Base-by-base conservation (phyloP, 2,888 invertebrate species). In the Plagiodera versicolora region DNA sequence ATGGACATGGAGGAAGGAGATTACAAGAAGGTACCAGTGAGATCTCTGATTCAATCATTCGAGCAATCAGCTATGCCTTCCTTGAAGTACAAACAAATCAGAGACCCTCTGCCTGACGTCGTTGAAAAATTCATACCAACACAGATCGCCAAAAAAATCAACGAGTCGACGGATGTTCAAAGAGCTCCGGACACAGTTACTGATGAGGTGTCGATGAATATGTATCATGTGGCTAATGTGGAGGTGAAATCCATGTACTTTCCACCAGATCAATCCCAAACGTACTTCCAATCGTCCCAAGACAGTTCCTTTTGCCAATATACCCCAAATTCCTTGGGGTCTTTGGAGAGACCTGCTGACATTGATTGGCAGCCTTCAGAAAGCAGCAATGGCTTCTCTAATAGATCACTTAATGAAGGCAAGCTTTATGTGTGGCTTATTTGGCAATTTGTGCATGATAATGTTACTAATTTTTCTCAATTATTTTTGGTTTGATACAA, bases 61-160 rank as follows among this genome's bases (percentile, higher is more conserved):
- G 87, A 88, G 70, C 83, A 86, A 70, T 85, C 84, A n/a, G 81
- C 82, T n/a, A 78, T 83, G 74, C 85, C 86, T 0, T 73, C 81
- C 4, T 78, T 85, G 73, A 82, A 83, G 58, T 83, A 83, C 68
- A 85, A 85, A 67, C 83, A 83, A 66, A 79, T 83, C 46, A 75
- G 79, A 48, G 79, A 80, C 30, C 75, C 76, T 8, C 61, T 75
- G 10, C 77, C 77, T 1, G 76, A 75, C 54, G 74, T 78, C 1
- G 74, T 75, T 0, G 77, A 77, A 59, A 77, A 73, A 66, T 55
- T 74, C 24, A 64, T 60, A 35, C 49, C 66, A 19, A 39, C 18
- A 10, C 60, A 46, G 9, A 46, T 50, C 56, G 48, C 53, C 16
- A 44, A 61, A 18, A 44, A 45, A 19, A 51, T 18, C 17, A 9